Evolutionary conservation across 2,113 vertebrate species (phyloP), one percentile per base, ranked within the genome.

Genomic region (Erythrocercus mccallii): DNA sequence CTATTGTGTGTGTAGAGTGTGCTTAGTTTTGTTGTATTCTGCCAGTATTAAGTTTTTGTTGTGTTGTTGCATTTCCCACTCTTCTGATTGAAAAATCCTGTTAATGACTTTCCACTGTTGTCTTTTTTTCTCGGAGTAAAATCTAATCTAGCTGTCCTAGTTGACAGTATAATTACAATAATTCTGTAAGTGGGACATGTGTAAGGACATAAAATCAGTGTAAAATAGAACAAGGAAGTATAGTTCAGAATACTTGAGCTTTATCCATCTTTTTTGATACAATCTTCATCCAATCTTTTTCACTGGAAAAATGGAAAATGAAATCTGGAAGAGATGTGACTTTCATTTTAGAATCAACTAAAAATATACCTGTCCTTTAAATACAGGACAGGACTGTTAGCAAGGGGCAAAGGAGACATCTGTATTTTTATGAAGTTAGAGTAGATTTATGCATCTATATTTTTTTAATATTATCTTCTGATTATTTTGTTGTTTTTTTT

Each of bases 81-180:
- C 38, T 71, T 8, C 56, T 72, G 19, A 73, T 48, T 79, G 31
- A 94, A 91, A 97, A 93, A 86, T 81, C 33, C 30, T 22, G 5
- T 77, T 91, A 71, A 84, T 85, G 45, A 81, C 91, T 95, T 94
- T 31, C 14, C 23, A 45, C 31, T 84, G 24, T 47, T 31, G 12
- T 25, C 94, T 70, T 69, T 79, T 3, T 93, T 3, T 51, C 44
- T 91, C 69, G 56, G 30, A 86, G 51, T 79, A 92, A 94, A 89
- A 91, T 91, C 77, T 71, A 48, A 95, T 94, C 83, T 81, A 86
- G 44, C 84, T 95, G 64, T 94, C 86, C 88, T 94, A 93, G 66
- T 72, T 95, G 90, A 84, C 86, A 94, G 47, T 87, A 28, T 96
- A 93, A 97, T 97, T 95, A 84, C 54, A 92, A 30, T 96, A 96